Percentiles rank a stretch among this genome's conserved stretches.
Conservation (phyloP, 2,888 invertebrate genomes). For the Formica aserva region DNA sequence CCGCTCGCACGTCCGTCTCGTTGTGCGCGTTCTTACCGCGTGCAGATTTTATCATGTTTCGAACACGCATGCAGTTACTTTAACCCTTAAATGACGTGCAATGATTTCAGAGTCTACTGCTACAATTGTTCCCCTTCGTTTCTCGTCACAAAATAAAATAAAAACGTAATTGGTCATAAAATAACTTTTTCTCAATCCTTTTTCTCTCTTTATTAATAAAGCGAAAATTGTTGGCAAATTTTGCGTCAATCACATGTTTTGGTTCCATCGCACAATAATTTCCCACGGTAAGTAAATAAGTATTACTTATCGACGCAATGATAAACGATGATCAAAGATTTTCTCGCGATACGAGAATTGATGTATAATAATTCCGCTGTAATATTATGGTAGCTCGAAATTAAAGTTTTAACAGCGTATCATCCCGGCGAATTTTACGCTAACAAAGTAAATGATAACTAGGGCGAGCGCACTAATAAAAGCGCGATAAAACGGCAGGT, state of each 20-base stretch:
- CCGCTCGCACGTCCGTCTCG: background rate
- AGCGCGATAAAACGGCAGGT: conserved; percentile 36
- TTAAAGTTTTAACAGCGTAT: conserved; percentile 32
- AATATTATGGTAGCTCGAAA: background rate
- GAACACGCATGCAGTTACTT: conserved; percentile 37
- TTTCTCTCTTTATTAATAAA: background rate
- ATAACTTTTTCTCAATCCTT: conserved; percentile 5
- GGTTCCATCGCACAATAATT: background rate
- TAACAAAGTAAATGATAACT: conserved; percentile 50
- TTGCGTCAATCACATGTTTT: background rate
- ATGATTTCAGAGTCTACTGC: conserved; percentile 9
- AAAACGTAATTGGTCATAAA: conserved; percentile 2
- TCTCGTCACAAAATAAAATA: conserved; percentile 5
- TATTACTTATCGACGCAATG: conserved; percentile 4
- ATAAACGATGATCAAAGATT: conserved; percentile 1
- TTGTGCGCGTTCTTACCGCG: conserved; percentile 30
- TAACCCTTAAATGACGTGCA: conserved; percentile 19
- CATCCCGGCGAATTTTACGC: conserved; percentile 36
- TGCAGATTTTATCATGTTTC: conserved; percentile 46
- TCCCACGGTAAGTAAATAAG: background rate
- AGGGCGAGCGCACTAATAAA: conserved; percentile 48
- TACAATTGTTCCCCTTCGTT: background rate
- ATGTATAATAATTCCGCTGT: conserved; percentile 3
- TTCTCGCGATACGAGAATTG: conserved; percentile 21
- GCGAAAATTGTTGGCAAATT: background rate